A percentile compares a stretch with the other conserved stretches of the same genome.
phyloP scores from a whole-genome alignment of 2,113 vertebrate species.

The Gavialis gangeticus region DNA sequence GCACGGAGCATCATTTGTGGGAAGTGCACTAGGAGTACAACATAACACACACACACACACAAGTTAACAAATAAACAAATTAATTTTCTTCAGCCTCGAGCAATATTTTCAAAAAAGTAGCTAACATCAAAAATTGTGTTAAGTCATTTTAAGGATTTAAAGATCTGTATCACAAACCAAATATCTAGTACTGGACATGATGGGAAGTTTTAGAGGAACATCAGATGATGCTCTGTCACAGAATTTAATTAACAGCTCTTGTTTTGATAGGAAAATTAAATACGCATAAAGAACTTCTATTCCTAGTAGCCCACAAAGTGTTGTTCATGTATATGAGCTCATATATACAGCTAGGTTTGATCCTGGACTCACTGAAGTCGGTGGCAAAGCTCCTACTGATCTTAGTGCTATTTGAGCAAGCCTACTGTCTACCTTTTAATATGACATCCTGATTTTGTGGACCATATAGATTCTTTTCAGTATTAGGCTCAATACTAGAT shows the following conservation, averaged over 20 bases:
- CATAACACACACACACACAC: neutral
- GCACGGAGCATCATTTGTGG: neutral
- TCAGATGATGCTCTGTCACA: neutral
- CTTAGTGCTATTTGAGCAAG: neutral
- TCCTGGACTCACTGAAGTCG: neutral
- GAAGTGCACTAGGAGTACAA: neutral
- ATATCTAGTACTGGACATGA: neutral
- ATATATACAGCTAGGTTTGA: rapidly evolving
- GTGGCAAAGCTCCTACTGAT: neutral
- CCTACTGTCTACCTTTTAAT: neutral
- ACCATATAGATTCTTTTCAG: neutral
- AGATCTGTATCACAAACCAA: neutral
- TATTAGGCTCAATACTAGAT: neutral
- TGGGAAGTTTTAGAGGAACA: neutral
- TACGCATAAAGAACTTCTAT: neutral
- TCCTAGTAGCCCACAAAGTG: neutral
- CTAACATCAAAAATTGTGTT: neutral
- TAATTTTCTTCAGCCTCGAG: neutral
- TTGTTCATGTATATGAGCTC: neutral
- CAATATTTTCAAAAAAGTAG: neutral
- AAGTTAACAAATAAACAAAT: neutral
- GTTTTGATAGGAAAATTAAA: neutral
- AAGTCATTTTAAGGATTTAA: neutral
- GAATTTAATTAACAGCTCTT: neutral
- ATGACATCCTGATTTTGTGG: neutral